phyloP scores from a whole-genome alignment of 2,113 vertebrate species.

The Cervus canadensis region DNA sequence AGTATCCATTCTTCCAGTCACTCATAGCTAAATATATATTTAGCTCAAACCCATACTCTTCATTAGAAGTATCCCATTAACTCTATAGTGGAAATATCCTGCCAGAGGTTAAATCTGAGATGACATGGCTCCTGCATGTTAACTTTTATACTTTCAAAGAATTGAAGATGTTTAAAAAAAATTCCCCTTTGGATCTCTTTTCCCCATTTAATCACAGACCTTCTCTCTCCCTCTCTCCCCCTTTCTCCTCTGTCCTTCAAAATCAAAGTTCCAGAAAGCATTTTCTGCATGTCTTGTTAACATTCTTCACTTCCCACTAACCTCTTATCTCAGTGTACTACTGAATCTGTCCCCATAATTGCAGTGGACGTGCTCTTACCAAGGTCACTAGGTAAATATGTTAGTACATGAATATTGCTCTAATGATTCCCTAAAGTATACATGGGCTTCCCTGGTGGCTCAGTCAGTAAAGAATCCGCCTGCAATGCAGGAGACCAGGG shows the following conservation, averaged over 20 bases:
- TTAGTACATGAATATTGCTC: neutral
- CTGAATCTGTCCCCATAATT: neutral
- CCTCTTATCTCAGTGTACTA: neutral
- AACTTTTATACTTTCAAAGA: neutral
- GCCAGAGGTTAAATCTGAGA: neutral
- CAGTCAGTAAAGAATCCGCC: too few species aligned
- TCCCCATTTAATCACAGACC: neutral
- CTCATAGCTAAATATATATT: neutral
- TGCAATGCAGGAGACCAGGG: too few species aligned
- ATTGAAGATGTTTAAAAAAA: neutral
- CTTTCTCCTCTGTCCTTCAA: neutral
- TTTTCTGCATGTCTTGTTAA: neutral
- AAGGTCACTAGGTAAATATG: neutral
- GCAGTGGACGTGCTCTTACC: neutral
- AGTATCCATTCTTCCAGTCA: neutral
- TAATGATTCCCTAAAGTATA: neutral
- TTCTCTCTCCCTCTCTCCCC: neutral
- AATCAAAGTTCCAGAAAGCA: neutral
- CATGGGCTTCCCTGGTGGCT: too few species aligned
- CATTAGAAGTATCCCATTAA: neutral
- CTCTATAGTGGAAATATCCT: neutral
- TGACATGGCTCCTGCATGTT: neutral
- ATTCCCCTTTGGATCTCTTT: neutral
- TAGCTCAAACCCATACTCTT: neutral
- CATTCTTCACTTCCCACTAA: neutral